Evolutionary conservation across 2,888 invertebrate genomes (phyloP).

Genomic region (Synanthedon andrenaeformis): DNA sequence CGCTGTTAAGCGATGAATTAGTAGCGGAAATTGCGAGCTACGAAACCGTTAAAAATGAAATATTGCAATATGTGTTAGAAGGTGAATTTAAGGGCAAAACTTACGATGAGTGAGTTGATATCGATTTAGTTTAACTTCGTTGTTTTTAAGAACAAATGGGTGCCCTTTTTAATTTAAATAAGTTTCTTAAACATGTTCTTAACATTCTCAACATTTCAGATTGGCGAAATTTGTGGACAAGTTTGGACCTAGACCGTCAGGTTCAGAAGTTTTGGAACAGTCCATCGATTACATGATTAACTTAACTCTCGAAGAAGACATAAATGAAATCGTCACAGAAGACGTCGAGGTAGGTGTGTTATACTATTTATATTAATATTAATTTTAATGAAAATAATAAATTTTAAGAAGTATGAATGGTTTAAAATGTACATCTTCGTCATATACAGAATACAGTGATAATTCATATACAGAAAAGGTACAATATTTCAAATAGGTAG

Average conservation of each 20-base stretch:
- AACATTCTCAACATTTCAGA: too few species aligned
- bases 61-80: constrained; percentile 59
- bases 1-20: constrained; percentile 50
- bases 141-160: too few species aligned
- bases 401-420: too few species aligned
- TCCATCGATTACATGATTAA: constrained; percentile 76
- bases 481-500: too few species aligned
- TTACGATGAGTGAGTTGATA: constrained; percentile 58
- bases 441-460: too few species aligned
- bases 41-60: constrained; percentile 53
- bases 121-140: too few species aligned
- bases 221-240: constrained; percentile 58
- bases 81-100: constrained; percentile 70
- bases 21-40: constrained; percentile 73
- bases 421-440: background rate
- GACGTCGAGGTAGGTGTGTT: constrained; percentile 50
- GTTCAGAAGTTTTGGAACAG: constrained; percentile 72
- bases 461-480: too few species aligned
- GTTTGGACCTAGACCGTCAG: constrained; percentile 75
- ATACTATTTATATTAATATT: constrained; percentile 5
- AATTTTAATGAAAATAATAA: background rate
- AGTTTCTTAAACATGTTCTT: background rate
- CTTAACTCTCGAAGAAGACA: constrained; percentile 35
- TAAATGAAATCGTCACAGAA: constrained; percentile 78
- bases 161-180: too few species aligned